Conservation (phyloP, 2,113 vertebrate species). For the Ammodytes marinus region DNA sequence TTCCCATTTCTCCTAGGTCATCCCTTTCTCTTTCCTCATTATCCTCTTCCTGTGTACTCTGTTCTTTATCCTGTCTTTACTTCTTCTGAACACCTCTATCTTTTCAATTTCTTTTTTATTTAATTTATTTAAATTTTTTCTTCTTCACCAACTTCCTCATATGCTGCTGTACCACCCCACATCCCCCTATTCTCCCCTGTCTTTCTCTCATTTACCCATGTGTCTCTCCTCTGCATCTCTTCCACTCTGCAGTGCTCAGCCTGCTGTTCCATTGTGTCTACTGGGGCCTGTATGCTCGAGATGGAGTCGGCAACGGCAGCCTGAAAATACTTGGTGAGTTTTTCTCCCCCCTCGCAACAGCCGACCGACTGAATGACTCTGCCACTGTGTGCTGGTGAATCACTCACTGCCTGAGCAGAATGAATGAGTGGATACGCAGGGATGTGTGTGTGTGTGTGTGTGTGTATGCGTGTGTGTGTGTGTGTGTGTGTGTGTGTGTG, state of each 20-base stretch:
- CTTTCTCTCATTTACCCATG: neutral
- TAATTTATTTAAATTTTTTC: neutral
- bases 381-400: no score
- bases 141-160: neutral
- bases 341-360: constrained; percentile 13
- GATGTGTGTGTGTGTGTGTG: constrained; percentile 39
- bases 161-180: neutral
- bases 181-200: neutral
- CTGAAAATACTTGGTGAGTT: constrained; percentile 92
- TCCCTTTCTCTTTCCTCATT: constrained; percentile 14
- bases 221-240: constrained; percentile 37
- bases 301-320: constrained; percentile 90
- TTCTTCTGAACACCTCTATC: constrained; percentile 17
- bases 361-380: constrained; percentile 8
- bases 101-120: neutral
- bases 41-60: constrained; percentile 40
- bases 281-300: constrained; percentile 92
- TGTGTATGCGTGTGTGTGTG: no score
- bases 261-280: constrained; percentile 93
- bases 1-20: neutral
- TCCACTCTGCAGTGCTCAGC: constrained; percentile 87
- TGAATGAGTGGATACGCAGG: constrained; percentile 41
- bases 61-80: constrained; percentile 22
- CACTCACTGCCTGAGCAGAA: constrained; percentile 39
- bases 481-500: neutral